Conservation (phyloP, 2,888 invertebrate species). For the Pardosa pseudoannulata region DNA sequence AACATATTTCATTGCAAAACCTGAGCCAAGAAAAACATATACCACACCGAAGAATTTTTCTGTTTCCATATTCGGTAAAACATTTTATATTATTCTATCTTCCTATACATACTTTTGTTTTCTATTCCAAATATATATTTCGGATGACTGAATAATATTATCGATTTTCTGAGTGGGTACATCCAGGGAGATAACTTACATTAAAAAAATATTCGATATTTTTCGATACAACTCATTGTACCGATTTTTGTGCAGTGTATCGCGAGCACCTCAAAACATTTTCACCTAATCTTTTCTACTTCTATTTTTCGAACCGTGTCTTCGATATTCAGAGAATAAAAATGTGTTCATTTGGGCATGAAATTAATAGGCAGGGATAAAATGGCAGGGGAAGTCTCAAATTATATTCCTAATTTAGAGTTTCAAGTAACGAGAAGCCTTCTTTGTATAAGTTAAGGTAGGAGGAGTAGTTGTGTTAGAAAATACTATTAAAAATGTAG, state of each 20-base stretch:
- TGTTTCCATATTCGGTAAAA: no score
- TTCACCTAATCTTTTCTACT: background rate
- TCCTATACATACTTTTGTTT: background rate
- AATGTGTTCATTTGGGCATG: background rate
- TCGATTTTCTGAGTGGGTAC: background rate
- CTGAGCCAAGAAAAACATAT: no score
- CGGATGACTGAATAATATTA: background rate
- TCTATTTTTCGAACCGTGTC: background rate
- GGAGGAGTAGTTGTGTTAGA: no score
- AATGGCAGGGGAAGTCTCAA: background rate
- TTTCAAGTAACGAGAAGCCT: no score
- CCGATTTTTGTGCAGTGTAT: background rate
- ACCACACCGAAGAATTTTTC: no score
- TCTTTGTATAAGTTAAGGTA: no score
- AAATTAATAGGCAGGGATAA: background rate
- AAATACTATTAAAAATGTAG: no score
- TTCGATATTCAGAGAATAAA: background rate
- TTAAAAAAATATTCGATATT: background rate
- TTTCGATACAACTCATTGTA: background rate
- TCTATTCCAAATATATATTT: background rate
- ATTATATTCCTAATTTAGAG: background rate
- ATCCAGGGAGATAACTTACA: background rate
- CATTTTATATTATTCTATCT: no score
- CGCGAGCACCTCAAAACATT: background rate
- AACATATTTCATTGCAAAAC: no score